Evolutionary conservation across 1,140 invertebrate genomes (phyloP).

Genomic region (Drosophila ironensis): DNA sequence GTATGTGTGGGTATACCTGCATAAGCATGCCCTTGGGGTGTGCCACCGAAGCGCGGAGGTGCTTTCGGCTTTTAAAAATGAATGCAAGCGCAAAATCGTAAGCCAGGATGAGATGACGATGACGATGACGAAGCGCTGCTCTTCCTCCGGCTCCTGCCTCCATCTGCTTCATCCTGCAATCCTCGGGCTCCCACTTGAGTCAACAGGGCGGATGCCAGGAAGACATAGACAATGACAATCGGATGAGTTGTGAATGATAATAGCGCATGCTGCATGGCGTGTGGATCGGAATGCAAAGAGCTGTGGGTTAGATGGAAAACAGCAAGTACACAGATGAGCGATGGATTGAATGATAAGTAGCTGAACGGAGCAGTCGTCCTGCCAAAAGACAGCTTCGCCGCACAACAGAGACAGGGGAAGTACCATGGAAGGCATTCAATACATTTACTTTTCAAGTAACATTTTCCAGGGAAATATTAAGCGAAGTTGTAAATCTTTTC

Average conservation of each 20-base stretch:
- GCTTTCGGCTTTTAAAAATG: constrained; percentile 41
- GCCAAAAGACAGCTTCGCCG: constrained; percentile 13
- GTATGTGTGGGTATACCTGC: constrained; percentile 25
- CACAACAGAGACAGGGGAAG: not conserved
- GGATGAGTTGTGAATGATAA: constrained; percentile 80
- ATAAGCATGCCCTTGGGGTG: constrained; percentile 60
- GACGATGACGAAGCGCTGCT: not conserved
- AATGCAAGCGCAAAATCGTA: constrained; percentile 55
- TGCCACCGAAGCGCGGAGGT: not conserved
- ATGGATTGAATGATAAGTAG: constrained; percentile 56
- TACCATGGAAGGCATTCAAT: not conserved
- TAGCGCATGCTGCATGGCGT: constrained; percentile 21
- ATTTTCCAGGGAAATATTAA: too few species aligned
- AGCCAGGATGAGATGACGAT: constrained; percentile 37
- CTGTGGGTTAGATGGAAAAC: constrained; percentile 22
- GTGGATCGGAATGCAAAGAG: constrained; percentile 1
- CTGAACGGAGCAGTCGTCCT: constrained; percentile 5
- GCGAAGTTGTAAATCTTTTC: too few species aligned
- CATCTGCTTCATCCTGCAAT: not conserved
- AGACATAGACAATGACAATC: constrained; percentile 72
- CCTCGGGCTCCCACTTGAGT: constrained; percentile 30
- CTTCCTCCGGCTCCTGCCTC: not conserved
- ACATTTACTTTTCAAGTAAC: too few species aligned
- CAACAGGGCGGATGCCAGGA: constrained; percentile 45
- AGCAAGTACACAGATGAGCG: constrained; percentile 38